These are phyloP conservation scores for Staurois parvus DNA, from an alignment of 2,797 vertebrate genomes.

Conservation along the genomic window DNA sequence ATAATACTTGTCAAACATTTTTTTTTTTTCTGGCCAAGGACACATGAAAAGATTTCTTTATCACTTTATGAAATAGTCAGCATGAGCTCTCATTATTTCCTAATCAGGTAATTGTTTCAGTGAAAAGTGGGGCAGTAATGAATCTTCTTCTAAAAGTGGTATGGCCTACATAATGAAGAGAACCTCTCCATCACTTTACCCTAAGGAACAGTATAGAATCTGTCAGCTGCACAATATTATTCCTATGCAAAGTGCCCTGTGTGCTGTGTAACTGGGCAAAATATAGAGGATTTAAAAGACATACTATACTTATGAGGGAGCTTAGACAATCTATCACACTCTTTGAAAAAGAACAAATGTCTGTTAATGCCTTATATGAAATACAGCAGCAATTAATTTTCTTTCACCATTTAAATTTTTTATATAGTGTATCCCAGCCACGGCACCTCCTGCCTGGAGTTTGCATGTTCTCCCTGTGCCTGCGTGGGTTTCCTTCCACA, in stretches of 20 bases:
- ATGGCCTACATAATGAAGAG: background rate
- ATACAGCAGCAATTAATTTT: background rate
- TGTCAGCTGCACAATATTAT: background rate
- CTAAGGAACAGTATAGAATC: background rate
- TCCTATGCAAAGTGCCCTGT: background rate
- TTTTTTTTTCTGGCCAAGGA: background rate
- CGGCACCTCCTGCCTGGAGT: too few relatives aligned
- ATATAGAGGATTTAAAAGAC: too few relatives aligned
- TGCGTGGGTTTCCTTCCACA: too few relatives aligned
- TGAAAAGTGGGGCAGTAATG: background rate
- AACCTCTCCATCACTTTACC: background rate
- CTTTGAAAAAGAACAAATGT: background rate
- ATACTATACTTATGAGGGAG: background rate
- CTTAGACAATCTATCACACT: background rate
- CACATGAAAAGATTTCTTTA: background rate
- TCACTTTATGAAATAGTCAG: background rate
- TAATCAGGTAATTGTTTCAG: conserved; percentile 4
- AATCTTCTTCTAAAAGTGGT: background rate
- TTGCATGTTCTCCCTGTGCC: too few relatives aligned
- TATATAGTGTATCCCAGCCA: too few relatives aligned
- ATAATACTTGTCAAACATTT: background rate
- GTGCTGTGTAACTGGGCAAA: background rate
- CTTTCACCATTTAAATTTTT: too few relatives aligned
- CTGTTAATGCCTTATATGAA: background rate
- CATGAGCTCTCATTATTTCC: background rate